Conservation (phyloP, 2,888 invertebrate species). For the Gymnoscelis rufifasciata region DNA sequence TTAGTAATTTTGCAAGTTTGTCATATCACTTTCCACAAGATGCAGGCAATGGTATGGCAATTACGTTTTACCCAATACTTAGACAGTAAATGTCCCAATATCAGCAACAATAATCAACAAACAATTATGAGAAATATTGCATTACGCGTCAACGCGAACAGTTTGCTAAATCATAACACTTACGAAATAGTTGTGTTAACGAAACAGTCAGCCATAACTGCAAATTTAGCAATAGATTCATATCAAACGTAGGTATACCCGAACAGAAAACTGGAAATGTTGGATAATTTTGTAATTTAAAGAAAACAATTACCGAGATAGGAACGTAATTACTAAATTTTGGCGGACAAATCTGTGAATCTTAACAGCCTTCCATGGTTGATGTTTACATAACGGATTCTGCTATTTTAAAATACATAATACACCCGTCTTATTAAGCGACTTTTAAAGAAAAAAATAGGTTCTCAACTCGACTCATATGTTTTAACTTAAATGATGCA, state of each 20-base stretch:
- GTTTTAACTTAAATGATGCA: no score
- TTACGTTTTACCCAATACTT: no score
- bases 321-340: background rate
- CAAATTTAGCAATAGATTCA: conserved; percentile 10
- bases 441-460: no score
- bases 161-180: conserved; percentile 9
- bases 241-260: conserved; percentile 1
- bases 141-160: conserved; percentile 6
- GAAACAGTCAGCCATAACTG: conserved; percentile 6
- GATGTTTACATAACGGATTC: no score
- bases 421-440: no score
- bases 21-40: no score
- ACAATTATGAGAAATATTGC: conserved; percentile 2
- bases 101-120: background rate
- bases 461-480: no score
- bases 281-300: background rate
- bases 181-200: conserved; percentile 16
- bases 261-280: background rate
- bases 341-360: background rate
- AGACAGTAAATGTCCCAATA: no score
- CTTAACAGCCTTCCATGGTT: no score
- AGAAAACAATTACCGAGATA: background rate
- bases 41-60: no score
- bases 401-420: no score
- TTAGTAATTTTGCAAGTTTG: no score